A percentile compares a stretch with the other conserved stretches of the same genome.
These are phyloP conservation scores for Gasterosteus aculeatus DNA, from an alignment of 2,113 vertebrate genomes.

Conservation along the genomic window DNA sequence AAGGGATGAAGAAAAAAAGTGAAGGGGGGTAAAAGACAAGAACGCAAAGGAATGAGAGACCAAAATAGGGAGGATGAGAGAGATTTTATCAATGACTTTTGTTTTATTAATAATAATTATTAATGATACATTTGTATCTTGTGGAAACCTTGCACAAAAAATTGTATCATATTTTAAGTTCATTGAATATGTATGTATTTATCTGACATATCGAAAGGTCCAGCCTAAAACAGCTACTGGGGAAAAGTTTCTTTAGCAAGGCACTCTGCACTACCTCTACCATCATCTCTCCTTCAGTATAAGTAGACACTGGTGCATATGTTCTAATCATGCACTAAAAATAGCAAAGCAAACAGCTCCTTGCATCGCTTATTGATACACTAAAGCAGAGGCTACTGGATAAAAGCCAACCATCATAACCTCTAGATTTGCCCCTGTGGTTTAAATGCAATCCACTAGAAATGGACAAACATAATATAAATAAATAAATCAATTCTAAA, in stretches of 20 bases:
- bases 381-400: slow-evolving; percentile 19
- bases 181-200: not conserved
- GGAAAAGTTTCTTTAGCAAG: not conserved
- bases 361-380: slow-evolving; percentile 27
- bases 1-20: slow-evolving; percentile 12
- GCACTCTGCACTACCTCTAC: not conserved
- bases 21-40: slow-evolving; percentile 29
- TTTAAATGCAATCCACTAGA: slow-evolving; percentile 11
- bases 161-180: slow-evolving; percentile 20
- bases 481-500: not conserved
- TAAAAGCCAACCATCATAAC: slow-evolving; percentile 15
- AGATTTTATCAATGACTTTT: slow-evolving; percentile 36
- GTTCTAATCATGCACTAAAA: slow-evolving; percentile 25
- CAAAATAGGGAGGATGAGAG: slow-evolving; percentile 11
- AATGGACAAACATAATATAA: not conserved
- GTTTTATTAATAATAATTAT: slow-evolving; percentile 37
- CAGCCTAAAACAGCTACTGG: not conserved
- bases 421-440: not conserved
- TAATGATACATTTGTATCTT: slow-evolving; percentile 27
- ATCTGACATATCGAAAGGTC: not conserved
- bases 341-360: slow-evolving; percentile 32
- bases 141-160: slow-evolving; percentile 20
- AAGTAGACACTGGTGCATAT: not conserved
- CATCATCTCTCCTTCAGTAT: slow-evolving; percentile 5
- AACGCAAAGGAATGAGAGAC: slow-evolving; percentile 33